Evolutionary conservation across 2,113 vertebrate species (phyloP).

Genomic region (Meleagris gallopavo): DNA sequence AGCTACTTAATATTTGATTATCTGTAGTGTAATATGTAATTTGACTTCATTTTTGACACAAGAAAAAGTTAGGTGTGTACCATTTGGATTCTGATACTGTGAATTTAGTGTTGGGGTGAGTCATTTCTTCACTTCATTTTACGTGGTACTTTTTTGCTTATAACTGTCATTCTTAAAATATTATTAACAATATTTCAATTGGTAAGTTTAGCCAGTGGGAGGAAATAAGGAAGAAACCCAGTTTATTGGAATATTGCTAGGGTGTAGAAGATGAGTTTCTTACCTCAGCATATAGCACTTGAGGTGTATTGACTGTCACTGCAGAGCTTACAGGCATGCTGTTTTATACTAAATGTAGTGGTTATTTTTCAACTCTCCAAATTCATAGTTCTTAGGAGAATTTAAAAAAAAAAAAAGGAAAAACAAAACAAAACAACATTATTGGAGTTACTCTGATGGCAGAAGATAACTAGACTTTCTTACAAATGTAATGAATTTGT

Average conservation of each 20-base stretch:
- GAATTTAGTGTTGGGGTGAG: slow-evolving; percentile 55
- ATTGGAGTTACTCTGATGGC: slow-evolving; percentile 14
- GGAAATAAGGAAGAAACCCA: slow-evolving; percentile 60
- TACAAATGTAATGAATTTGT: neutral
- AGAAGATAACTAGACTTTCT: slow-evolving; percentile 25
- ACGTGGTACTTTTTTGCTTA: slow-evolving; percentile 12
- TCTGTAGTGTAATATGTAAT: slow-evolving; percentile 63
- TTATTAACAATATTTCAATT: neutral
- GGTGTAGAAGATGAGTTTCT: slow-evolving; percentile 35
- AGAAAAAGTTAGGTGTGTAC: slow-evolving; percentile 68
- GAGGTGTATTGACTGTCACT: slow-evolving; percentile 36
- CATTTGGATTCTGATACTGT: slow-evolving; percentile 56
- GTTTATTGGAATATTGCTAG: slow-evolving; percentile 44
- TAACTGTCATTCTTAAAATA: slow-evolving; percentile 5
- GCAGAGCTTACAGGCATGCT: neutral
- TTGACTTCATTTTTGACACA: slow-evolving; percentile 56
- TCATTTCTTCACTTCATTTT: slow-evolving; percentile 48
- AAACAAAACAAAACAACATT: neutral
- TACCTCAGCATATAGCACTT: slow-evolving; percentile 28
- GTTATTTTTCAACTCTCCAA: neutral
- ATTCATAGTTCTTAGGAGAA: slow-evolving; percentile 38
- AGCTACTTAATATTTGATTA: slow-evolving; percentile 68
- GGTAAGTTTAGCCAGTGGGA: slow-evolving; percentile 4
- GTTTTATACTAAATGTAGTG: neutral
- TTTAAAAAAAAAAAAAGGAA: neutral